Percentiles rank a stretch among this genome's conserved stretches.
Conservation (phyloP, 92 coral and sea anemone genomes). For the Zoanthus sansibaricus region DNA sequence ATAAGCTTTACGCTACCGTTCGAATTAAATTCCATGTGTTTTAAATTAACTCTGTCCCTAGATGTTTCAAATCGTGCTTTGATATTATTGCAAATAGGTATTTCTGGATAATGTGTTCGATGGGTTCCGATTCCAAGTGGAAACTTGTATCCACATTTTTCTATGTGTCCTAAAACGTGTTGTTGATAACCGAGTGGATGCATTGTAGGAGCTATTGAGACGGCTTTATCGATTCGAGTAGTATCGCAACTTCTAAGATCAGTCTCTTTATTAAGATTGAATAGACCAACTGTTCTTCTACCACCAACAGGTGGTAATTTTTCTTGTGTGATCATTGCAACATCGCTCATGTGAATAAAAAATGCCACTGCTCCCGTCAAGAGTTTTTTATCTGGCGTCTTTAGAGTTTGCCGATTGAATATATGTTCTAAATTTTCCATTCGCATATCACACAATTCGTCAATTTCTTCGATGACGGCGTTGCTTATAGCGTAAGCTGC, state of each 20-base stretch:
- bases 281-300: not conserved
- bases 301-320: not conserved
- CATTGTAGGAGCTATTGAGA: not conserved
- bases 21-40: not conserved
- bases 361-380: not conserved
- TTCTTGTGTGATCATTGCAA: not conserved
- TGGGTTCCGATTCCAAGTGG: not conserved
- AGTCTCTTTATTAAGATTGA: not conserved
- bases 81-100: not conserved
- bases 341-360: not conserved
- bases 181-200: not conserved
- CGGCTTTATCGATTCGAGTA: not conserved
- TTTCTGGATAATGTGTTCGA: not conserved
- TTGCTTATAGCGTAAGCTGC: not conserved
- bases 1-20: not conserved
- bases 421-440: not conserved
- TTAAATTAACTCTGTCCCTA: not conserved
- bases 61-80: not conserved
- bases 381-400: not conserved
- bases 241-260: not conserved
- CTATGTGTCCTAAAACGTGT: not conserved
- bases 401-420: not conserved
- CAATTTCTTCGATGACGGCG: not conserved
- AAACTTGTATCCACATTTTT: not conserved
- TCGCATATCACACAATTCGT: not conserved